phyloP scores from a whole-genome alignment of 1,140 invertebrate genomes.

The Myzus persicae region DNA sequence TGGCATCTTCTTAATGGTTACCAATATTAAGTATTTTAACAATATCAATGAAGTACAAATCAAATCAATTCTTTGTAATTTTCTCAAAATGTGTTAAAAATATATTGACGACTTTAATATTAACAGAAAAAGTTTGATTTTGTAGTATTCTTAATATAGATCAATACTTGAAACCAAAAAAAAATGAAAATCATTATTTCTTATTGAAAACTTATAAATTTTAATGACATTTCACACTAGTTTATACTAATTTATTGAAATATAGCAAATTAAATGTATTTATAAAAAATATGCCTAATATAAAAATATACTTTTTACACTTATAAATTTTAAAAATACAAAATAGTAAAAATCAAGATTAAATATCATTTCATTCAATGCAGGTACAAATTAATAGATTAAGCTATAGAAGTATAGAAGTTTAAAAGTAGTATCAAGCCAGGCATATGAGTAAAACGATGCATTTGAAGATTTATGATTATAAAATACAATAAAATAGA shows the following conservation, averaged over 20 bases:
- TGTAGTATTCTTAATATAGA: background rate
- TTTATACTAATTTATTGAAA: background rate
- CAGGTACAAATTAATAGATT: background rate
- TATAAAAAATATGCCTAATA: background rate
- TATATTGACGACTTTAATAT: background rate
- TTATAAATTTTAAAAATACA: background rate
- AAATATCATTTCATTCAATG: background rate
- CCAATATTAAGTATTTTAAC: no score
- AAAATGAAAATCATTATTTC: no score
- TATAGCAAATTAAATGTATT: background rate
- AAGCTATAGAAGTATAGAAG: background rate
- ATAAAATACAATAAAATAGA: background rate
- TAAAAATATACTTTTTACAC: background rate
- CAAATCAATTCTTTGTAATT: no score
- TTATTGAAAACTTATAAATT: background rate
- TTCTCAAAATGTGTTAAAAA: background rate
- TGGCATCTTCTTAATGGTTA: no score
- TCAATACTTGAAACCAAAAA: background rate
- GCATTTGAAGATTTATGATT: background rate
- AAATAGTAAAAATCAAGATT: background rate
- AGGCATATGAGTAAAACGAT: conserved; percentile 12
- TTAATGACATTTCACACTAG: background rate
- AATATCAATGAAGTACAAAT: no score
- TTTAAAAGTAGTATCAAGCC: background rate
- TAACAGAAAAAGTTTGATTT: background rate